These are phyloP conservation scores for Brachionus angularis DNA, from an alignment of 1,140 invertebrate genomes.

Conservation along the genomic window DNA sequence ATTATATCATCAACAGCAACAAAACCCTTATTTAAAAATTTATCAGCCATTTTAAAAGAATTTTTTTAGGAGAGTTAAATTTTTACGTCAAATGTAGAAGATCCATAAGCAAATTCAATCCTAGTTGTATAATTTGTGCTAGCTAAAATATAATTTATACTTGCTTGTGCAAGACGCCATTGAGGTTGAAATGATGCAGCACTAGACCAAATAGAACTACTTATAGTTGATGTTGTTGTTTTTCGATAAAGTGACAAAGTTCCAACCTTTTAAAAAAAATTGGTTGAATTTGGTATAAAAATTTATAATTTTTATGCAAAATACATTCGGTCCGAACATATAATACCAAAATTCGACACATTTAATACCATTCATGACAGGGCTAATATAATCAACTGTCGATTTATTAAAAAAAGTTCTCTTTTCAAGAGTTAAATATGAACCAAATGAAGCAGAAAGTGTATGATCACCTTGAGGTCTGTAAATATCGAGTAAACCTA, in stretches of 20 bases:
- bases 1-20: conserved; percentile 39
- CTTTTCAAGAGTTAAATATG: conserved; percentile 47
- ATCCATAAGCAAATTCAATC: conserved; percentile 18
- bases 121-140: conserved; percentile 3
- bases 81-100: too few species aligned
- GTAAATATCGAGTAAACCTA: too few species aligned
- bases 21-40: too few species aligned
- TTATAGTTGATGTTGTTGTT: not conserved
- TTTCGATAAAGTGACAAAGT: conserved; percentile 3
- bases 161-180: conserved; percentile 15
- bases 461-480: conserved; percentile 61
- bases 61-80: too few species aligned
- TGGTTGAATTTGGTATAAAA: too few species aligned
- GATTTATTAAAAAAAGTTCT: not conserved
- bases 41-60: too few species aligned
- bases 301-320: too few species aligned
- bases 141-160: conserved; percentile 14
- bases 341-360: conserved; percentile 43
- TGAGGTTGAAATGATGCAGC: not conserved
- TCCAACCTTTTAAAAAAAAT: too few species aligned
- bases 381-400: conserved; percentile 12
- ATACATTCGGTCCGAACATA: conserved; percentile 29
- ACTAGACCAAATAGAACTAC: not conserved
- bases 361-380: conserved; percentile 29
- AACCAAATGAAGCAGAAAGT: conserved; percentile 50